These are phyloP conservation scores for Solea senegalensis DNA, from an alignment of 2,113 vertebrate genomes.

Conservation along the genomic window DNA sequence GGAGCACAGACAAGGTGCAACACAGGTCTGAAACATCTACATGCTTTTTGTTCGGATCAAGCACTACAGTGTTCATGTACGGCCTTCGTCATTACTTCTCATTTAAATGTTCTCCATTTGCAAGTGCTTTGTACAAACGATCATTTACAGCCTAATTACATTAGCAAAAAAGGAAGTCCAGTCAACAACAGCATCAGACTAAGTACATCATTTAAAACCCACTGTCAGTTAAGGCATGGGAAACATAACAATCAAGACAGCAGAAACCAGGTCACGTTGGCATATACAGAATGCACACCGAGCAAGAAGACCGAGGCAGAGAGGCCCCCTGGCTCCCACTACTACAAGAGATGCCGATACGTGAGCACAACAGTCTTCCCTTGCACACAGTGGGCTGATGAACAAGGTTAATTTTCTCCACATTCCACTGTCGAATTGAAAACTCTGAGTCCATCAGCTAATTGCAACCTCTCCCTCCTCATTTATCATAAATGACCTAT, in stretches of 20 bases:
- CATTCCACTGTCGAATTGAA: conserved; percentile 36
- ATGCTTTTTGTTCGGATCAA: conserved; percentile 21
- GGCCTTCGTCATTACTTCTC: conserved; percentile 42
- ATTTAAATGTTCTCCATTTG: conserved; percentile 56
- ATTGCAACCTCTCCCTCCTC: conserved; percentile 27
- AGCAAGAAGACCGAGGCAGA: background rate
- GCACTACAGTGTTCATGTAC: conserved; percentile 18
- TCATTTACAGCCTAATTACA: conserved; percentile 64
- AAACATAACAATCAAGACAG: conserved; percentile 22
- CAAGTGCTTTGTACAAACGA: conserved; percentile 42
- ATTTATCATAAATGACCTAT: conserved; percentile 65
- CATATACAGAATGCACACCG: background rate
- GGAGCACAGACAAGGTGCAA: background rate
- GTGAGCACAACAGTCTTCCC: background rate
- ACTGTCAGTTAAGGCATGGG: conserved; percentile 51
- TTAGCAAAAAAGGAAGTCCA: conserved; percentile 68
- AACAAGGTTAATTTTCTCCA: conserved; percentile 6
- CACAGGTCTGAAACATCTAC: background rate
- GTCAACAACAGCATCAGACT: conserved; percentile 62
- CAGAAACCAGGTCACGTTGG: conserved; percentile 39
- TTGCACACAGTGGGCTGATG: background rate
- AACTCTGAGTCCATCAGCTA: conserved; percentile 30
- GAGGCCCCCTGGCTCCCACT: conserved; percentile 15
- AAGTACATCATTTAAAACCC: conserved; percentile 65
- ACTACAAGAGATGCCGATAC: conserved; percentile 3